Base-by-base conservation (phyloP, 2,797 vertebrate genomes). In the Triplophysa yarkandensis region DNA sequence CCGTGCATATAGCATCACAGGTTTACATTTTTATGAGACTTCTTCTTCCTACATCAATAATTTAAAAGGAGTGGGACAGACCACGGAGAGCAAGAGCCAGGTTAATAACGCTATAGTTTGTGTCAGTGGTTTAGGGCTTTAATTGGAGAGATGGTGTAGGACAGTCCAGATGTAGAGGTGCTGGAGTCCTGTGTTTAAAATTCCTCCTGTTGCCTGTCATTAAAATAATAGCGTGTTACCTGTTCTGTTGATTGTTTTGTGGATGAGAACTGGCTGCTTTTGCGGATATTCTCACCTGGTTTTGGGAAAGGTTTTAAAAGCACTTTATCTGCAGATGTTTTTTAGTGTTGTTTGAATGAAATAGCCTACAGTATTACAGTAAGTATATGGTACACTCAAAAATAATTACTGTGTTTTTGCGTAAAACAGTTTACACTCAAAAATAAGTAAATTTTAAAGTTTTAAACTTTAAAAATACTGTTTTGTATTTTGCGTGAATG, bases 11-110 rank as follows among this genome's bases (percentile, higher is more conserved):
- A 77, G 80, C 79, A 86, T 84, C 52, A 75, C 28, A 55, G 36
- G 61, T 88, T 92, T 90, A 90, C 77, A 87, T 78, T 92, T 90
- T 91, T 86, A 92, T 90, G 88, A 90, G 87, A 83, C 86, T 86
- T 79, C 83, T 82, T 83, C 82, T 62, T 81, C 66, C 43, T 50
- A 68, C 85, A 90, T 91, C 68, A 87, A 91, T 90, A 90, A 91
- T 91, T 90, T 78, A 92, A 28, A 80, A 76, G 71, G 14, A 44
- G 54, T 65, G 25, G 61, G 54, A 39, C 32, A 55, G 50, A 62
- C 54, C 43, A 27, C 48, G 27, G 66, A 36, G 23, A 52, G 55
- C 30, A 58, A 39, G 50, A 64, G 86, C 82, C 68, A 54, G 74
- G 77, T 84, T 71, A 85, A 80, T 86, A 77, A 79, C 81, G 83